Base-by-base conservation (phyloP, 2,797 vertebrate genomes). In the Eulemur mongoz region DNA sequence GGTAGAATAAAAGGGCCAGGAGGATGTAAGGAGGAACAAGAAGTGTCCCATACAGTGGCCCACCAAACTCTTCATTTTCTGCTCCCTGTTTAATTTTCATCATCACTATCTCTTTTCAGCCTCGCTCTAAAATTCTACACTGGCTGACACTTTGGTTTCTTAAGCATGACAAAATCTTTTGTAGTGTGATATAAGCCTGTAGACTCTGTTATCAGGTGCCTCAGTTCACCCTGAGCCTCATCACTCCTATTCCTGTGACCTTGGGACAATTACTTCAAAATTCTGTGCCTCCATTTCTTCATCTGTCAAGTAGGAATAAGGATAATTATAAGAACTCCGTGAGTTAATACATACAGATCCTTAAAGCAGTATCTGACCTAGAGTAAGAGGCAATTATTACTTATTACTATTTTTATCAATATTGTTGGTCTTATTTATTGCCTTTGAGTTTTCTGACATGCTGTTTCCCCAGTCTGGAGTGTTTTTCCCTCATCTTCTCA, bases 401-500 rank as follows among this genome's bases (percentile, higher is more conserved):
- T 83, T 80, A 67, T 89, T 81, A 48, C 35, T 76, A 4, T 85
- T 65, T 83, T 79, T 70, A n/a, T 82, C 81, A 90, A 0, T 78
- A 27, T 89, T 15, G 59, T 38, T 38, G 48, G 67, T 90, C 48
- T 65, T 91, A 52, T 35, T 72, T 92, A 48, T 63, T 86, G 8
- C 67, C 32, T 61, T 91, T 91, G 43, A 63, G 30, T 65, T 93
- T 95, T 96, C 59, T 48, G 23, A 32, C 78, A 48, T 84, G 52
- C 18, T 90, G 0, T 72, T 87, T 93, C n/a, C 57, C 9, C 25
- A 87, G 40, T 15, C 4, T 59, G 50, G 70, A 85, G 73, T 91
- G 32, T 65, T 96, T 90, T 69, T 7, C 50, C 40, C 15, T 79
- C 5, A 35, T 85, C 35, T 81, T 57, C 88, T 91, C 15, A 69